Base-by-base conservation (phyloP, 2,888 invertebrate genomes). In the Xanthia togata region DNA sequence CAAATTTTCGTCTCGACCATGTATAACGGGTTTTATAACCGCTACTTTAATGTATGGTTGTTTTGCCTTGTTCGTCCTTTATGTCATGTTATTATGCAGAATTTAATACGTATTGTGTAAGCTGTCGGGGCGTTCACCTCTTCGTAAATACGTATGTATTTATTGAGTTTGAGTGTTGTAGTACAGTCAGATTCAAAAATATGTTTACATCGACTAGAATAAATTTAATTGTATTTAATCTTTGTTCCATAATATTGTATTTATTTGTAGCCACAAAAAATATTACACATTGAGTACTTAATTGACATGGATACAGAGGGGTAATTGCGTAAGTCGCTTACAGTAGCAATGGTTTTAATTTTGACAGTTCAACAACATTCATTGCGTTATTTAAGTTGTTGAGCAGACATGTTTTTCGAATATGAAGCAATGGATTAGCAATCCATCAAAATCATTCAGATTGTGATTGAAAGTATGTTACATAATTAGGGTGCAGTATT, bases 101-200 rank as follows among this genome's bases (percentile, higher is more conserved):
- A 59, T 50, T 83, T 57, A 31, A 68, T 59, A 31, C 4, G 47
- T 78, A 70, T 78, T 83, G 70, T 81, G 60, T 53, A 62, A 26
- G 53, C 17, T 62, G 50, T 67, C 53, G 63, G 83, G 63, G 31
- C 79, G 26, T 31, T 83, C 12, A 62, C 67, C 78, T 31, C 59
- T 50, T 71, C 59, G 14, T 23, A 38, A 70, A 68, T 78, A 63
- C 17, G 50, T 57, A 14, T 70, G 59, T 35, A 41, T 38, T 31
- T 63, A 53, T 73, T 63, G 44, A 44, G 31, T 31, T 3, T 3
- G 20, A 9, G 31, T 59, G 8, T 20, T 20, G 17, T 59, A 9
- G 9, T 60, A 60, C 59, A 59, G 31, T 59, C 59, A 8, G 17
- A 8, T 3, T 59, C 59, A 31, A 31, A 59, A 20, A 20, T 35